phyloP scores from a whole-genome alignment of 2,113 vertebrate species.

The Pseudonaja textilis region DNA sequence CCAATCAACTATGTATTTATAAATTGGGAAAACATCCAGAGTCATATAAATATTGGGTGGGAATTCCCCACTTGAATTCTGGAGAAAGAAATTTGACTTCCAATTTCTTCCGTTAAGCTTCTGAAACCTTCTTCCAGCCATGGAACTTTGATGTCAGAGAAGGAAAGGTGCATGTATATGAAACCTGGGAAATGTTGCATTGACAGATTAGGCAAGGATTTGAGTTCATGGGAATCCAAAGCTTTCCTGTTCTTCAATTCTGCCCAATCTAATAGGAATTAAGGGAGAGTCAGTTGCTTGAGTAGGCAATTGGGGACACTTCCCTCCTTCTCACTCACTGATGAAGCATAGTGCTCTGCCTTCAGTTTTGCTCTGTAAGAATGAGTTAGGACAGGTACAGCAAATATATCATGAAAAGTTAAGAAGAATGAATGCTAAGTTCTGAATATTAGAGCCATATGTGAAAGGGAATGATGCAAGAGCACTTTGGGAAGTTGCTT shows the following conservation, averaged over 20 bases:
- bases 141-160: background rate
- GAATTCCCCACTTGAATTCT: background rate
- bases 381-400: background rate
- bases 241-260: background rate
- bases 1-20: background rate
- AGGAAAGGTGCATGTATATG: background rate
- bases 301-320: background rate
- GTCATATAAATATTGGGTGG: background rate
- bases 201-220: background rate
- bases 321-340: background rate
- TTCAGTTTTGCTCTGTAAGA: background rate
- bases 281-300: background rate
- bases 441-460: background rate
- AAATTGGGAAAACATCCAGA: background rate
- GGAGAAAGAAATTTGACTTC: background rate
- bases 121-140: background rate
- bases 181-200: background rate
- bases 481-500: background rate
- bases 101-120: background rate
- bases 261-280: background rate
- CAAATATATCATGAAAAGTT: background rate
- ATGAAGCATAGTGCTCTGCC: background rate
- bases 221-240: background rate
- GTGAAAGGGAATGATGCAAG: background rate
- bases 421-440: background rate